Base-by-base conservation (phyloP, 1,140 invertebrate genomes). In the Ladona fulva region DNA sequence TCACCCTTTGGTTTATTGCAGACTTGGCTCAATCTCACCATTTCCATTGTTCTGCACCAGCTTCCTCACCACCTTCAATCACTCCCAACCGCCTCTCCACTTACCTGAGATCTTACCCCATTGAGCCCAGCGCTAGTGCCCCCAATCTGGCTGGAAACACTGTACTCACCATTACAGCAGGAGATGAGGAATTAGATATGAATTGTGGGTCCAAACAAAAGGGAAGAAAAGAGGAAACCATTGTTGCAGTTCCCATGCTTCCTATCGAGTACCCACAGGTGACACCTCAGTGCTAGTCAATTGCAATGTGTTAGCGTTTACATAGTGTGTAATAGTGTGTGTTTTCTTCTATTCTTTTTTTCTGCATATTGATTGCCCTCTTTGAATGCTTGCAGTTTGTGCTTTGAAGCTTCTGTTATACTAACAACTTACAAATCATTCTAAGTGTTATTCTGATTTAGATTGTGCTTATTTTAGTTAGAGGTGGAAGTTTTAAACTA, bases 61-160 rank as follows among this genome's bases (percentile, higher is more conserved):
- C 52, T 66, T 66, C 52, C 52, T 66, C 52, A 66, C 52, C 52
- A 66, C 52, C 52, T 12, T 66, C 52, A 6, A 22, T 66, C n/a
- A 22, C 52, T 5, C 52, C 52, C 12, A 66, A 16, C 12, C 52
- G 52, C 5, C 12, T 66, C 3, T 66, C 52, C n/a, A 6, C 52
- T 22, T 22, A 19, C n/a, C 52, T 66, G 16, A 66, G 16, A 12
- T 22, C 16, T 66, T 19, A 19, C 52, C 14, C 52, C 12, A 66
- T 66, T 66, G 52, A 66, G 52, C 52, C 52, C 52, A 66, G 52
- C 52, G 52, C 52, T 6, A 66, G 52, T 66, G 52, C 52, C n/a
- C 52, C 52, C n/a, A 66, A 66, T 66, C 52, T 66, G 52, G 52
- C 52, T 66, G 52, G 52, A 16, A 66, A 66, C 52, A 66, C 52